Evolutionary conservation across 2,888 invertebrate genomes (phyloP).

Genomic region (Epistrophe eligans): DNA sequence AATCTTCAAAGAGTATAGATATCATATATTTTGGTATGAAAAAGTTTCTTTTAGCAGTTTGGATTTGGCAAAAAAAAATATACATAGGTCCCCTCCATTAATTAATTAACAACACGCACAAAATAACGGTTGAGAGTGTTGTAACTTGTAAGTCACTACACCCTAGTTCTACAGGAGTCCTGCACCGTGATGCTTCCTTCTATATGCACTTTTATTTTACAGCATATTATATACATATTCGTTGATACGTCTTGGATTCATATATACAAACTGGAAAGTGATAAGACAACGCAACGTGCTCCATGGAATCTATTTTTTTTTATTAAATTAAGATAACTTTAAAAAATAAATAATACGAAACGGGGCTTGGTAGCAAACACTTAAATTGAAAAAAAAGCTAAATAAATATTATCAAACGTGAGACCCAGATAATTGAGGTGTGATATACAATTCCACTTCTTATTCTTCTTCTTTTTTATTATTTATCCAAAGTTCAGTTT

Average conservation of each 20-base stretch:
- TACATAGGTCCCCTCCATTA: too few relatives aligned
- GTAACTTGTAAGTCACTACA: too few relatives aligned
- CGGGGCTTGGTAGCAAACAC: conserved; percentile 41
- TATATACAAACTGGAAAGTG: background rate
- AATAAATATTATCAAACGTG: conserved; percentile 40
- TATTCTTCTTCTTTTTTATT: background rate
- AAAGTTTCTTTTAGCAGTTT: too few relatives aligned
- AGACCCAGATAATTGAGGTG: conserved; percentile 38
- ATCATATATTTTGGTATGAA: too few relatives aligned
- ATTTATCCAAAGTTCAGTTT: background rate
- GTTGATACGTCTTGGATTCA: background rate
- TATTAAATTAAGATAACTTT: conserved; percentile 2
- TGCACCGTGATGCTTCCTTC: too few relatives aligned
- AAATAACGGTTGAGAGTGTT: too few relatives aligned
- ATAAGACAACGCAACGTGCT: background rate
- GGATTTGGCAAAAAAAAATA: too few relatives aligned
- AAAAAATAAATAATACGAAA: conserved; percentile 18
- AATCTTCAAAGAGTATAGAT: too few relatives aligned
- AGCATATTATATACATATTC: too few relatives aligned
- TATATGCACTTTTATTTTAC: too few relatives aligned
- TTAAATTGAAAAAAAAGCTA: conserved; percentile 30
- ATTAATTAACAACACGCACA: too few relatives aligned
- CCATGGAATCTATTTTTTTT: background rate
- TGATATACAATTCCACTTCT: conserved; percentile 30
- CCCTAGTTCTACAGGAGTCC: too few relatives aligned